Percentiles rank a stretch among this genome's conserved stretches.
Conservation (phyloP, 2,797 vertebrate species). For the Arctocebus calabarensis region DNA sequence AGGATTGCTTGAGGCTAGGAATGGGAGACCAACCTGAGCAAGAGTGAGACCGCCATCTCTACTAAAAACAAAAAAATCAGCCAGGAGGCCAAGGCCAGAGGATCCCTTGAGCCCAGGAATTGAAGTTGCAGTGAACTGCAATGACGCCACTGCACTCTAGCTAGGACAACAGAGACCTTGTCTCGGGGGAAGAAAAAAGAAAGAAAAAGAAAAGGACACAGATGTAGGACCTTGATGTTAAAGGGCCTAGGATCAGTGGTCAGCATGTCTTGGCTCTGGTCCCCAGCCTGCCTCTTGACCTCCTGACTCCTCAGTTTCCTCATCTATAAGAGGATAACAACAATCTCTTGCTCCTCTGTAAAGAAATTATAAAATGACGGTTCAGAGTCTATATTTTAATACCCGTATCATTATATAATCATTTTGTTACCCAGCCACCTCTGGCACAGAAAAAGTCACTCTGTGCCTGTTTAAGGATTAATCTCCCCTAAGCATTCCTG, state of each 20-base stretch:
- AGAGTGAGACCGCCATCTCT: background rate
- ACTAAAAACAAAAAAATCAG: background rate
- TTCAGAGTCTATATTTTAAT: background rate
- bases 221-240: background rate
- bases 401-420: background rate
- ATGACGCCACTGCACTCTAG: background rate
- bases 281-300: background rate
- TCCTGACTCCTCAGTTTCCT: slow-evolving; percentile 34
- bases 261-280: background rate
- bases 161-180: background rate
- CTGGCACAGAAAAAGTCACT: slow-evolving; percentile 35
- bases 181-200: background rate
- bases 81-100: background rate
- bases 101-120: background rate
- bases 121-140: background rate
- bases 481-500: slow-evolving; percentile 55
- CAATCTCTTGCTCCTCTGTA: background rate
- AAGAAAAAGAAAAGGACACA: background rate
- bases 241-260: background rate
- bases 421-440: slow-evolving; percentile 26
- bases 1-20: too few species aligned
- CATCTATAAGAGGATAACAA: background rate
- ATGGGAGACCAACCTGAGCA: background rate
- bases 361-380: slow-evolving; percentile 5
- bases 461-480: slow-evolving; percentile 36